phyloP scores from a whole-genome alignment of 2,888 invertebrate species.

The Temnothorax unifasciatus region DNA sequence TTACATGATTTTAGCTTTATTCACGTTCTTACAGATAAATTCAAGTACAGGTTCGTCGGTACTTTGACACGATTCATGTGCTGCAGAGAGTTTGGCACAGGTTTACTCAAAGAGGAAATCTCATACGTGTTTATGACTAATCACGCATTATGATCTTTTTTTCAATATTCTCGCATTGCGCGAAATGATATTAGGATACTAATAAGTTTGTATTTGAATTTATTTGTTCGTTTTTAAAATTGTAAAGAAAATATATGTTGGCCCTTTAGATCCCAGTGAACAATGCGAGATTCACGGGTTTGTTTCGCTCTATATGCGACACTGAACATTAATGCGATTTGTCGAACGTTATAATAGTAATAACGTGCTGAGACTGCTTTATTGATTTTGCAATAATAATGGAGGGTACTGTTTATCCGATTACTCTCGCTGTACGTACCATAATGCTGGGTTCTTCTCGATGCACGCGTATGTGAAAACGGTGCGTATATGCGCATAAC shows the following conservation, averaged over 20 bases:
- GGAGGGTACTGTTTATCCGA: slow-evolving; percentile 53
- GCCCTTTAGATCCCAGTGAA: background rate
- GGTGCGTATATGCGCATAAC: slow-evolving; percentile 5
- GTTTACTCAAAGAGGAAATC: slow-evolving; percentile 18
- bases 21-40: background rate
- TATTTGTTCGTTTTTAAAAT: slow-evolving; percentile 8
- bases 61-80: background rate
- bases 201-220: slow-evolving; percentile 11
- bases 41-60: background rate
- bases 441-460: slow-evolving; percentile 36
- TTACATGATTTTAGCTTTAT: slow-evolving; percentile 12
- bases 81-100: background rate
- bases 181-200: background rate
- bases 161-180: background rate
- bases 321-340: slow-evolving; percentile 49
- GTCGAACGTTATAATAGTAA: slow-evolving; percentile 53
- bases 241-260: background rate
- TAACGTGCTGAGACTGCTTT: slow-evolving; percentile 39
- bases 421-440: slow-evolving; percentile 36
- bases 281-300: slow-evolving; percentile 23
- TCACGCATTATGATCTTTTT: slow-evolving; percentile 9
- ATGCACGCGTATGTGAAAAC: background rate
- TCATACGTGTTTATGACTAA: background rate
- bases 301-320: slow-evolving; percentile 22
- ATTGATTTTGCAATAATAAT: slow-evolving; percentile 56